phyloP scores from a whole-genome alignment of 2,888 invertebrate species.

The Sympetrum striolatum region DNA sequence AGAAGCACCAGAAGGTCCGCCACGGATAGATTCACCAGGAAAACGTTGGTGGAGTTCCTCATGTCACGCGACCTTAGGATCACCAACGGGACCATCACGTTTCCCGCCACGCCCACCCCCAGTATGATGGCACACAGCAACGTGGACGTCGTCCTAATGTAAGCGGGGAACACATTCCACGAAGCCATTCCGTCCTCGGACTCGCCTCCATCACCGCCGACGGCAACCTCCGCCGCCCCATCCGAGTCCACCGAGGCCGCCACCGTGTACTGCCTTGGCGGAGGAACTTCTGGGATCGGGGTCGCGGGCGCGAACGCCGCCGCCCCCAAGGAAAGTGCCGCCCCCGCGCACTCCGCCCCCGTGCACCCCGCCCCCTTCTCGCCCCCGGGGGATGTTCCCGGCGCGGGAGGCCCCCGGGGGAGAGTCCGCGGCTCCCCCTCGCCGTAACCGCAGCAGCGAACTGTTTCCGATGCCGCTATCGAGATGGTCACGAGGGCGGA shows the following conservation, averaged over 20 bases:
- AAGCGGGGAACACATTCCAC: conserved; percentile 70
- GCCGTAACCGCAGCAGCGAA: conserved; percentile 6
- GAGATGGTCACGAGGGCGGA: conserved; percentile 38
- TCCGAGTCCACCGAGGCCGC: conserved; percentile 11
- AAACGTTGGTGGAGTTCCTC: conserved; percentile 94
- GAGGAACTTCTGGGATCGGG: background rate
- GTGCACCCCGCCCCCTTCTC: background rate
- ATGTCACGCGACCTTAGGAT: conserved; percentile 91
- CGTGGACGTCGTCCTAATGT: conserved; percentile 88
- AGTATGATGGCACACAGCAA: conserved; percentile 87
- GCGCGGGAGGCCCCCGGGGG: conserved; percentile 19
- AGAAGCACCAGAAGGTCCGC: conserved; percentile 91
- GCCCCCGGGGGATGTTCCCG: background rate
- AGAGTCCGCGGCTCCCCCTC: conserved; percentile 16
- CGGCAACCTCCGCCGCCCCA: background rate
- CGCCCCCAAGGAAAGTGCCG: background rate
- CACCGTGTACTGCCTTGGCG: conserved; percentile 25
- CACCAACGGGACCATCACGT: conserved; percentile 92
- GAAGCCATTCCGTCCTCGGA: background rate
- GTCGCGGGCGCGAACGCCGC: conserved; percentile 13
- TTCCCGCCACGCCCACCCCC: conserved; percentile 89
- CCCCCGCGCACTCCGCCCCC: background rate
- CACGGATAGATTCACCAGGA: conserved; percentile 90
- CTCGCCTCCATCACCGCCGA: background rate
- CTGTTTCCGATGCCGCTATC: conserved; percentile 26